Evolutionary conservation across 2,888 invertebrate species (phyloP), one percentile per base, ranked within the genome.

Genomic region (Spodoptera picta): DNA sequence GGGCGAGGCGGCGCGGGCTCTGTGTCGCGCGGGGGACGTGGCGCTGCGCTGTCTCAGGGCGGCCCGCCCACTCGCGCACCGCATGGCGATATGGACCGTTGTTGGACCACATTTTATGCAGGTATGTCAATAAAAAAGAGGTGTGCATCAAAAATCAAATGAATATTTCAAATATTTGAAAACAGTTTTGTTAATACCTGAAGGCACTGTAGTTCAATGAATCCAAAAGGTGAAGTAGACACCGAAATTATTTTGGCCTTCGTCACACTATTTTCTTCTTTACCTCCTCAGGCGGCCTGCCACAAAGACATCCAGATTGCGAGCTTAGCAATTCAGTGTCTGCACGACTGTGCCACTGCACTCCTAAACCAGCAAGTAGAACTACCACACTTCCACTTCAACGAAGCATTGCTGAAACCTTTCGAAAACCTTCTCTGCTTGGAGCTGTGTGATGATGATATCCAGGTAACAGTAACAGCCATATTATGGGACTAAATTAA

Each of bases 81-180:
- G 98, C 57, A 97, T 99, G 96, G 97, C 97, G 76, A 96, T 97
- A 24, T 99, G 99, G 99, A 98, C 98, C 11, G 97, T 98, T 0
- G 97, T 98, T 0, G 98, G 98, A 0, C 98, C 98, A 0, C 98
- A 99, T 90, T 96, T 99, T 60, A 98, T 99, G 96, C 98, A 99
- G 96, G 97, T 97, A 62, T 19, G 19, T 19, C 19, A 19, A 19
- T 19, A 19, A 1, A 19, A 14, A 19, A 19, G 1, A 19, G 1
- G 19, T 19, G 19, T 19, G 19, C 2, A 19, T 19, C 19, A 19
- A 19, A 19, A 19, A 19, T 19, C 19, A 19, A 19, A 19, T 19
- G 19, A 19, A 19, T 19, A 19, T 19, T 19, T 19, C 19, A 19
- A n/a, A n/a, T n/a, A n/a, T n/a, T n/a, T 19, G 19, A 14, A 14